A percentile compares a stretch with the other conserved stretches of the same genome.
Conservation (phyloP, 2,888 invertebrate genomes). For the Tetheella fluctuosa region DNA sequence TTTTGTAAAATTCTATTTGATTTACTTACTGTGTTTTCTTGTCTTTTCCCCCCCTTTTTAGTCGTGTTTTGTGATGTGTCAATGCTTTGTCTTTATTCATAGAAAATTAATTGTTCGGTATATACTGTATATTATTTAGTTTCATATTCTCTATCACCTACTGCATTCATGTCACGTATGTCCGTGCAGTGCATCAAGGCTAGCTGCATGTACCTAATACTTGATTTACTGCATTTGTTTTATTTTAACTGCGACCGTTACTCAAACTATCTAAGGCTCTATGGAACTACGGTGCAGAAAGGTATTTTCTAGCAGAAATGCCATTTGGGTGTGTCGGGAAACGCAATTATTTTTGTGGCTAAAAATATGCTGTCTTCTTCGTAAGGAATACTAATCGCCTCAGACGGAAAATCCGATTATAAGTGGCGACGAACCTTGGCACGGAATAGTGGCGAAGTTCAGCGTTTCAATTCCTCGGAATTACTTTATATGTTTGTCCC, state of each 20-base stretch:
- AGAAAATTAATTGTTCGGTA: too few relatives aligned
- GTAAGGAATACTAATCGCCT: constrained; percentile 3
- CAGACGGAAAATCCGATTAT: not conserved
- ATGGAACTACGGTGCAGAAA: not conserved
- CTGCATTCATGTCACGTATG: too few relatives aligned
- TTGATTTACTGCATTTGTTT: not conserved
- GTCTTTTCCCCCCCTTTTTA: too few relatives aligned
- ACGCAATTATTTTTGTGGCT: not conserved
- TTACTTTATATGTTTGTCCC: not conserved
- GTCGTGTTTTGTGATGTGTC: too few relatives aligned
- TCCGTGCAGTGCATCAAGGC: too few relatives aligned
- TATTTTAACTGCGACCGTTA: not conserved
- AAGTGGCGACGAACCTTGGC: not conserved
- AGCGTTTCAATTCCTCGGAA: not conserved
- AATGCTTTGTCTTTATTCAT: too few relatives aligned
- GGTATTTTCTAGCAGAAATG: not conserved
- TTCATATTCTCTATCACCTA: too few relatives aligned
- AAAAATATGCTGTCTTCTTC: not conserved
- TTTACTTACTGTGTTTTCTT: too few relatives aligned
- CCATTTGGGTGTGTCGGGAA: not conserved
- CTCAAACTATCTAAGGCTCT: not conserved
- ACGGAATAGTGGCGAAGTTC: not conserved
- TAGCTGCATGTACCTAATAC: not conserved
- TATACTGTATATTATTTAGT: too few relatives aligned
- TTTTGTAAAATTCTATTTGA: too few relatives aligned